Base-by-base conservation (phyloP, 2,113 vertebrate species). In the Chionodraco myersi region DNA sequence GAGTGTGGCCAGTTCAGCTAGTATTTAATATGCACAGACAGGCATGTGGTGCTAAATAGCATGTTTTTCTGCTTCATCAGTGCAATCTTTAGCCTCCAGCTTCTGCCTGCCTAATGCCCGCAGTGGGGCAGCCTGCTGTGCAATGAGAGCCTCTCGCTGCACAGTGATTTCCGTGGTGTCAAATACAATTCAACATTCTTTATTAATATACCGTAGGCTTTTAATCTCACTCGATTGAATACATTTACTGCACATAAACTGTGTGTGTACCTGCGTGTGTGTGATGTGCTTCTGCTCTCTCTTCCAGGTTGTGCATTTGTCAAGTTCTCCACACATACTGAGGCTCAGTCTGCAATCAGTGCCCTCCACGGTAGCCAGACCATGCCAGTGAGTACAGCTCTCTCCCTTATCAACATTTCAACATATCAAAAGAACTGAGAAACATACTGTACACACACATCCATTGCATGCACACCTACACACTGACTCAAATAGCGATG, bases 301-400 rank as follows among this genome's bases (percentile, higher is more conserved):
- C 74, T 88, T 91, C 47, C 95, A 99, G 98, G 98, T 95, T 99
- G 98, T 75, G 98, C 98, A 90, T 99, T 99, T 80, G 98, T 99
- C 86, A 99, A 99, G 95, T 99, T 99, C 94, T 98, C 98, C 49
- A 98, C 98, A 86, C 98, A 99, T 86, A 97, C 97, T 2, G 98
- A 99, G 93, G 98, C 98, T 72, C 98, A 99, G 94, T 97, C 97
- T 69, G 98, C 98, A 80, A 99, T 99, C 95, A 97, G 98, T 15
- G 96, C 97, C 4, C 96, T 99, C 85, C 98, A 99, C 0, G 98
- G 98, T 88, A 99, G 98, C 94, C 98, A 99, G 95, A 99, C 98
- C 80, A 99, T 99, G 98, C 97, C 98, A 84, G 98, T 99, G 94
- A 99, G 98, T 97, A 92, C 90, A 73, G 74, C 74, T 66, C 18